Base-by-base conservation (phyloP, 2,888 invertebrate genomes). In the Catocala nupta region DNA sequence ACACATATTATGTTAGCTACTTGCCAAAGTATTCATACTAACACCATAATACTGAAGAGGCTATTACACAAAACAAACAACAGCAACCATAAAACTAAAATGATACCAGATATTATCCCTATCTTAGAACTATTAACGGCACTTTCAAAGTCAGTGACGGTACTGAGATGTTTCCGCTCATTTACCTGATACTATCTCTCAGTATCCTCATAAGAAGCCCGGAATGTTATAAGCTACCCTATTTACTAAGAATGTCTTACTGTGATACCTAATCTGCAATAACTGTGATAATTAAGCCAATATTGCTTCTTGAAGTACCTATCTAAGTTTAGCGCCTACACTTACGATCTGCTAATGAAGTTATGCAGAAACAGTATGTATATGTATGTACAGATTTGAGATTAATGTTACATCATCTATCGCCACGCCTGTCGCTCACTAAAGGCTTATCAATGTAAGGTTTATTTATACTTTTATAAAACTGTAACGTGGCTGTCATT, bases 151-250 rank as follows among this genome's bases (percentile, higher is more conserved):
- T 9, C 10, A 34, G 25, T 4, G 3, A 16, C 0, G 25, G 48
- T 25, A 5, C 12, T 5, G 25, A 16, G 1, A 34, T n/a, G 16
- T 43, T 12, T 34, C 43, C 49, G 10, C 12, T 39, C 34, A 44
- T 47, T 55, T 43, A 55, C 42, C 49, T 56, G 49, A 56, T 56
- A 56, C 11, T n/a, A 49, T 56, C 49, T 56, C 42, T 33, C 1
- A 49, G 25, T 50, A 43, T 13, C 48, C 55, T 55, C 47, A 13
- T 39, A 55, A 5, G 25, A 42, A 25, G 10, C 42, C 42, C 33
- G 11, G 39, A 55, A 55, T 55, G 55, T 48, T 55, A 54, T 47
- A 25, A 13, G 45, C 8, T 16, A 16, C 16, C 55, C 48, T 48
- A 47, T 55, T 25, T 12, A 56, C 36, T 49, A 13, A 11, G 48